phyloP scores from a whole-genome alignment of 2,797 vertebrate species.

The Sebastes cheni region DNA sequence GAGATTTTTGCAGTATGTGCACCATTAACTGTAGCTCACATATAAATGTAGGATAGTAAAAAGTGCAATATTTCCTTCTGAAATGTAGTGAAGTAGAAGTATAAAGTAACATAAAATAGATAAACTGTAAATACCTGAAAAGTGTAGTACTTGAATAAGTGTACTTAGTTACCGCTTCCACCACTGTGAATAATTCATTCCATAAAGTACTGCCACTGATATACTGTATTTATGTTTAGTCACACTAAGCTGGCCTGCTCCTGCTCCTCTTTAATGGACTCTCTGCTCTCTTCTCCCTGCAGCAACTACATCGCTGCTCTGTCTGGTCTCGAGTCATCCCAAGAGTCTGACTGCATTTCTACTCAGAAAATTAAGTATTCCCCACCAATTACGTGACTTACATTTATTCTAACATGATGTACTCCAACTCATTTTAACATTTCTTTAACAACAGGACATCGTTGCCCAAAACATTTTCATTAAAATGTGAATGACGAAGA shows the following conservation, averaged over 20 bases:
- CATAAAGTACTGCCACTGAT: background rate
- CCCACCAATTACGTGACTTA: background rate
- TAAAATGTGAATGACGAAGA: background rate
- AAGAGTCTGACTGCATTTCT: background rate
- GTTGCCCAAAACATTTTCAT: background rate
- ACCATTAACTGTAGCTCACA: background rate
- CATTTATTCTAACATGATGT: background rate
- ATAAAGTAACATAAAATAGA: background rate
- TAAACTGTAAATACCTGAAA: background rate
- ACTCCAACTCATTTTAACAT: background rate
- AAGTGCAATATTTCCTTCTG: background rate
- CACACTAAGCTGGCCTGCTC: background rate
- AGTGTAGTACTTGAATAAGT: background rate
- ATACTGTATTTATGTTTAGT: slow-evolving; percentile 2
- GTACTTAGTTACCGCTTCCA: background rate
- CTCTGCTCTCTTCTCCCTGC: slow-evolving; percentile 3
- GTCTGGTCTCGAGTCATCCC: slow-evolving; percentile 3
- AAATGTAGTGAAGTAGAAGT: background rate
- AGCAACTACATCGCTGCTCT: background rate
- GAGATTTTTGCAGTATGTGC: background rate
- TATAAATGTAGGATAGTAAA: background rate
- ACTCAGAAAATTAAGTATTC: background rate
- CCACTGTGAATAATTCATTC: background rate
- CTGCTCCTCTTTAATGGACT: slow-evolving; percentile 4
- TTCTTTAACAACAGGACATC: background rate